Percentiles rank a stretch among this genome's conserved stretches.
phyloP scores from a whole-genome alignment of 2,113 vertebrate genomes.

The Egretta garzetta region DNA sequence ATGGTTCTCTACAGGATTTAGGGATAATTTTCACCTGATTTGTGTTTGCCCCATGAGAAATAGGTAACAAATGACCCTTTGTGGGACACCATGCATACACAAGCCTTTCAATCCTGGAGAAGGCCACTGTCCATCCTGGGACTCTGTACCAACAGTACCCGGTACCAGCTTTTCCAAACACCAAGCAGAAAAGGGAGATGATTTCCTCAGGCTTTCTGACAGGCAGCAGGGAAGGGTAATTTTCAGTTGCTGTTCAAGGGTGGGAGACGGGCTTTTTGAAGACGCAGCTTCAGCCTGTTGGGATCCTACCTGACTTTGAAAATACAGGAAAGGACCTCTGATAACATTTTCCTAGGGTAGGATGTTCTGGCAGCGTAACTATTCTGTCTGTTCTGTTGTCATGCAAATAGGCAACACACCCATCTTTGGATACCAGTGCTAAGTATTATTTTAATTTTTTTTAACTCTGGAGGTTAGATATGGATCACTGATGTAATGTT shows the following conservation, averaged over 20 bases:
- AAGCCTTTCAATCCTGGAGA: not conserved
- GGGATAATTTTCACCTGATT: not conserved
- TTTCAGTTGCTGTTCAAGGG: not conserved
- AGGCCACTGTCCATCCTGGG: not conserved
- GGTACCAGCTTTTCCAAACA: not conserved
- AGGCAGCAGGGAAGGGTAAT: not conserved
- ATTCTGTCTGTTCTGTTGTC: not conserved
- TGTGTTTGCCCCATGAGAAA: not conserved
- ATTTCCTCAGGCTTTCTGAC: not conserved
- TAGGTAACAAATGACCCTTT: not conserved
- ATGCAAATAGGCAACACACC: not conserved
- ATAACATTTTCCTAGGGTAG: not conserved
- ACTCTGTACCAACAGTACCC: not conserved
- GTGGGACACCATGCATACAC: too few relatives aligned
- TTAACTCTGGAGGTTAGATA: not conserved
- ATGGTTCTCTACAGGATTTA: not conserved
- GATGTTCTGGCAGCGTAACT: not conserved
- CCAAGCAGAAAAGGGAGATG: not conserved
- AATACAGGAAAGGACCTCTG: not conserved
- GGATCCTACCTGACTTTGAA: not conserved
- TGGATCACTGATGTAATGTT: not conserved
- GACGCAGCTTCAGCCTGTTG: not conserved
- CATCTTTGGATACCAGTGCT: not conserved
- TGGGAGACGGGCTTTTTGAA: not conserved
- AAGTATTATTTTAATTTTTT: not conserved